phyloP scores from a whole-genome alignment of 2,888 invertebrate species.

The Ophion costatus region DNA sequence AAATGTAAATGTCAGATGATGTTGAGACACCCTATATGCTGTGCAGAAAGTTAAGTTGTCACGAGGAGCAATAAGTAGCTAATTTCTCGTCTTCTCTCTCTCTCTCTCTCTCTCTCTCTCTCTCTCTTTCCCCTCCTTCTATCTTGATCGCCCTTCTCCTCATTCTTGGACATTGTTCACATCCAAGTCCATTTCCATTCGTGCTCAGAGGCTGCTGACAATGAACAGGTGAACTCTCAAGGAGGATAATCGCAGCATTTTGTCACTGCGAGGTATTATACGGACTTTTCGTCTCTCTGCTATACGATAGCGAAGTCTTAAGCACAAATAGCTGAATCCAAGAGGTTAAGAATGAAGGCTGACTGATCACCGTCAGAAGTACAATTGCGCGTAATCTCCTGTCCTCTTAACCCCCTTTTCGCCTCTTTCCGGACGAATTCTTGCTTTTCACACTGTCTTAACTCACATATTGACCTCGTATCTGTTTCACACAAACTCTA shows the following conservation, averaged over 20 bases:
- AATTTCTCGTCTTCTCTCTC: conserved; percentile 10
- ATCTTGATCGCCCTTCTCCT: not conserved
- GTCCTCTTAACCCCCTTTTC: conserved; percentile 8
- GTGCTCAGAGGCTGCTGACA: conserved; percentile 9
- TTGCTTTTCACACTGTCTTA: not conserved
- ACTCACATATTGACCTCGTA: not conserved
- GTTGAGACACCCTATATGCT: not conserved
- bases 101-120: not conserved
- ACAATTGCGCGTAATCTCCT: conserved; percentile 7
- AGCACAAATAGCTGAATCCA: conserved; percentile 6
- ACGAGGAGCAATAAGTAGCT: not conserved
- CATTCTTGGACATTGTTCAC: not conserved
- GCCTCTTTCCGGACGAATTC: not conserved
- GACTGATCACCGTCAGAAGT: conserved; percentile 24
- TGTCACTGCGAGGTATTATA: conserved; percentile 26
- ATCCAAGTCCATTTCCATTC: conserved; percentile 7
- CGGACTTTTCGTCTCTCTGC: not conserved
- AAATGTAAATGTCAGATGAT: no score
- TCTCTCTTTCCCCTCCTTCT: not conserved
- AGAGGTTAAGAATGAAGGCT: conserved; percentile 18
- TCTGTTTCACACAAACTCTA: not conserved
- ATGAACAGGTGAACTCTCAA: conserved; percentile 16
- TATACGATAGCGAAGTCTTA: conserved; percentile 10
- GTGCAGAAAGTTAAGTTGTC: not conserved
- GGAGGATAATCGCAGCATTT: conserved; percentile 41